Base-by-base conservation (phyloP, 1,140 invertebrate genomes). In the Brachionus asplanchnoidis region DNA sequence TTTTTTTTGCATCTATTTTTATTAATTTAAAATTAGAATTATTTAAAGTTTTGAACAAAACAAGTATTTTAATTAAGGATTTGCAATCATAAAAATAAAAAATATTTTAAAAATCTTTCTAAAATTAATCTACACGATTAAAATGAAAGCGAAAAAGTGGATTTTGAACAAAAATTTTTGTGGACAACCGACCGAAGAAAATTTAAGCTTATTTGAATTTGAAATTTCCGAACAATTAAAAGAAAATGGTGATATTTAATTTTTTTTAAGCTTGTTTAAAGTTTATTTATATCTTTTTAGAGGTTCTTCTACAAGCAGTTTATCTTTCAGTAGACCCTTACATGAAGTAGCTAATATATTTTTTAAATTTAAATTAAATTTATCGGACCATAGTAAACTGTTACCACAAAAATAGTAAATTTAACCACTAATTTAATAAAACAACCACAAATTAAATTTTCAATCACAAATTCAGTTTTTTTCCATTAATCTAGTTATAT, bases 281-380 rank as follows among this genome's bases (percentile, higher is more conserved):
- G 0, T 32, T 53, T 53, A n/a, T 11, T 0, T 14, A 28, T 9
- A 36, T 32, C 28, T 17, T 28, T 53, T 53, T 12, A 93, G 92
- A 94, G 88, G 92, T 92, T 87, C 88, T 93, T 46, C 90, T 91
- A 14, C 88, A 93, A 90, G 93, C 93, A 5, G 91, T 92, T 86
- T 93, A 91, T 86, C 86, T 93, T 3, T 93, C 93, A 83, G 93
- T 94, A 5, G 93, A 94, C 88, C 93, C 93, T 42, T 93, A 93
- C 85, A 93, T 93, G 92, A 89, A 93, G 86, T 50, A 73, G 17
- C 17, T 40, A 68, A 28, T 68, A 17, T 12, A 80, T 56, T 7
- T 1, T 5, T 36, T 14, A 14, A 32, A 70, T 9, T 12, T 75
- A 53, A 36, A 20, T 40, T 44, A 32, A n/a, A n/a, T n/a, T n/a